Percentiles rank a stretch among this genome's conserved stretches.
These are phyloP conservation scores for Sebastiscus albofasciatus DNA, from an alignment of 2,797 vertebrate species.

Conservation along the genomic window DNA sequence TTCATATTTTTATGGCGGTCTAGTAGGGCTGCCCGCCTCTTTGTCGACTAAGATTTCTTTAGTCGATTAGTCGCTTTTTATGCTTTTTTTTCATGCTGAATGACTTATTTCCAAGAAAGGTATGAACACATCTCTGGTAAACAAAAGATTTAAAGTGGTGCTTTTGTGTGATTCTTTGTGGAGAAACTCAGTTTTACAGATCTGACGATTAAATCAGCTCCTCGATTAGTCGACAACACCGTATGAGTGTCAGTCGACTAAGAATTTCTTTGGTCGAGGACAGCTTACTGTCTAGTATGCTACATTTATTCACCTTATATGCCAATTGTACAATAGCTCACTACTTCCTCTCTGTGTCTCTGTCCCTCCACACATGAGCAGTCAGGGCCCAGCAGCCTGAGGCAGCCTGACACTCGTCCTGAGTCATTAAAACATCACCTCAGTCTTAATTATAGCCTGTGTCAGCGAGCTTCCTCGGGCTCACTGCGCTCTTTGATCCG, in stretches of 20 bases:
- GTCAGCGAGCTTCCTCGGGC: constrained; percentile 58
- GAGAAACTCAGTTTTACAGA: too few species aligned
- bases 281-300: not conserved
- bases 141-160: too few species aligned
- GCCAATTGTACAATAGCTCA: constrained; percentile 1
- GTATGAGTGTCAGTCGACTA: rapidly evolving
- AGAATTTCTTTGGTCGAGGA: too few species aligned
- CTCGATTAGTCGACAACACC: too few species aligned
- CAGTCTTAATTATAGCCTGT: constrained; percentile 76
- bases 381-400: constrained; percentile 40
- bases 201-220: too few species aligned
- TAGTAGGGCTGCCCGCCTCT: too few species aligned
- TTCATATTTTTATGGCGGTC: not conserved
- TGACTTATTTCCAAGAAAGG: too few species aligned
- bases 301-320: not conserved
- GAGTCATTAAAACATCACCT: constrained; percentile 78
- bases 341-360: constrained; percentile 19
- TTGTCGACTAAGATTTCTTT: too few species aligned
- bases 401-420: constrained; percentile 68
- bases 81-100: too few species aligned
- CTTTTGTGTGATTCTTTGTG: too few species aligned
- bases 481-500: constrained; percentile 66
- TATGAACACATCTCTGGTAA: too few species aligned
- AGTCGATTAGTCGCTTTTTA: too few species aligned
- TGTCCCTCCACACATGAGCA: constrained; percentile 46